phyloP scores from a whole-genome alignment of 2,797 vertebrate species.

The Myotis findleyi region DNA sequence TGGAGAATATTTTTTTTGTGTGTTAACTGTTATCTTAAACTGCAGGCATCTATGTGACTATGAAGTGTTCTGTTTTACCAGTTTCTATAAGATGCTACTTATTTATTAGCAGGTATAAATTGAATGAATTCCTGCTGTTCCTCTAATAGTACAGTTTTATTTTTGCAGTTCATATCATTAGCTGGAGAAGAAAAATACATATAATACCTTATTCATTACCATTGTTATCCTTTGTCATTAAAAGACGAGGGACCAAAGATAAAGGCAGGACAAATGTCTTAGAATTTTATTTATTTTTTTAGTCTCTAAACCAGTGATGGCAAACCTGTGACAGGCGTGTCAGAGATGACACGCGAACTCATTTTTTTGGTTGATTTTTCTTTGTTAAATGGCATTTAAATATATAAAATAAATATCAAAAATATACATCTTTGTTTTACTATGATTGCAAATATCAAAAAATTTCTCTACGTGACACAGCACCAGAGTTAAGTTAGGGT shows the following conservation, averaged over 20 bases:
- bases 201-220: constrained; percentile 45
- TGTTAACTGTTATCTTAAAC: constrained; percentile 73
- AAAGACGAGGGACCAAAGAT: constrained; percentile 52
- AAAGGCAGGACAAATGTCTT: not conserved
- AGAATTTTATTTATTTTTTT: constrained; percentile 10
- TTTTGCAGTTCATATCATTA: constrained; percentile 76
- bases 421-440: too few species aligned
- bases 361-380: too few species aligned
- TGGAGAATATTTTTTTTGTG: constrained; percentile 68
- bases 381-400: too few species aligned
- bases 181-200: constrained; percentile 51
- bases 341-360: too few species aligned
- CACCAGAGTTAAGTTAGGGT: too few species aligned
- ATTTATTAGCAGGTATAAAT: constrained; percentile 79
- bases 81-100: constrained; percentile 26
- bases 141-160: constrained; percentile 74
- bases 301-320: not conserved
- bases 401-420: too few species aligned
- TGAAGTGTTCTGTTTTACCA: constrained; percentile 73
- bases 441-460: too few species aligned
- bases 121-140: constrained; percentile 71
- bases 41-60: constrained; percentile 72
- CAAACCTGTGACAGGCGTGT: too few species aligned
- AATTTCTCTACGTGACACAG: too few species aligned
- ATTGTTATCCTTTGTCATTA: constrained; percentile 59